These are phyloP conservation scores for Lutraria rhynchaena DNA, from an alignment of 1,140 invertebrate genomes.

Conservation along the genomic window DNA sequence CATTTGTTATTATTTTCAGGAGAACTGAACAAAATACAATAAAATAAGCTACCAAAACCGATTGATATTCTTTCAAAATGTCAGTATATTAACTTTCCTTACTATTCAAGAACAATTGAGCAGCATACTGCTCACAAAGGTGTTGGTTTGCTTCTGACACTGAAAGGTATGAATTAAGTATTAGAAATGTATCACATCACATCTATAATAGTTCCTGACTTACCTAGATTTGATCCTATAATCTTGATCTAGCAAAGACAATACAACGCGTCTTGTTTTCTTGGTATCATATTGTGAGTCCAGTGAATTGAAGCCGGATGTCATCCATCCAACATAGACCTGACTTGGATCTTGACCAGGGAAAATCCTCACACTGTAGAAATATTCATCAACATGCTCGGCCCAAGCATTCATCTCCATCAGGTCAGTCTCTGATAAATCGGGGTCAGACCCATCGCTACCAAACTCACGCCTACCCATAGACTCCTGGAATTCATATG, in stretches of 20 bases:
- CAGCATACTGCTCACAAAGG: no score
- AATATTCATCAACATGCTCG: conserved; percentile 98
- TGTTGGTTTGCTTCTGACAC: no score
- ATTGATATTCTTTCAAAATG: no score
- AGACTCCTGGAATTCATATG: conserved; percentile 79
- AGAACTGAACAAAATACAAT: no score
- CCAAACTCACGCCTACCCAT: conserved; percentile 70
- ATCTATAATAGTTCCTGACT: no score
- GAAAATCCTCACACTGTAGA: conserved; percentile 94
- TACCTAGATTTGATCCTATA: conserved; percentile 82
- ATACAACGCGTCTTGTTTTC: conserved; percentile 92
- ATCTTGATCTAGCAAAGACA: conserved; percentile 85
- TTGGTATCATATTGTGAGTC: conserved; percentile 95
- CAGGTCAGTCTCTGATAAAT: conserved; percentile 75
- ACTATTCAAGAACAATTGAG: no score
- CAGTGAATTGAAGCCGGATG: conserved; percentile 94
- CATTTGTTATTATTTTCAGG: no score
- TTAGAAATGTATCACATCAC: no score
- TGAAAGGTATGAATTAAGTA: no score
- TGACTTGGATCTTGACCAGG: conserved; percentile 98
- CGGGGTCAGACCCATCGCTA: conserved; percentile 76
- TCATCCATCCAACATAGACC: conserved; percentile 98
- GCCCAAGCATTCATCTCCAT: conserved; percentile 83
- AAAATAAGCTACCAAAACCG: no score
- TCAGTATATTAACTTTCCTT: no score